phyloP scores from a whole-genome alignment of 92 coral and sea anemone genomes.

The Ricordea florida region DNA sequence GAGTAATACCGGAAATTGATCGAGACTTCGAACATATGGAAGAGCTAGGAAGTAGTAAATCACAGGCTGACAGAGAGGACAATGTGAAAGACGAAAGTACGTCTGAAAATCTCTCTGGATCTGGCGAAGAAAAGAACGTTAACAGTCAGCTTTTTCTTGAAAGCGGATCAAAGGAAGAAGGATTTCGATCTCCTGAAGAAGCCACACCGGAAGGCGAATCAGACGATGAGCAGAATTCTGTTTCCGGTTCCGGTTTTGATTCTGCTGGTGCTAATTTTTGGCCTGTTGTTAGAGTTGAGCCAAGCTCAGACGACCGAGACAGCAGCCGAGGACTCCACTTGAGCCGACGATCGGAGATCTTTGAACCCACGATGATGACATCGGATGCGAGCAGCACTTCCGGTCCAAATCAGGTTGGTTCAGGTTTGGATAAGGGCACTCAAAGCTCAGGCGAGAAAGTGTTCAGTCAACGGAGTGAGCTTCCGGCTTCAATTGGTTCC shows the following conservation, averaged over 20 bases:
- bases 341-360: conserved; percentile 23
- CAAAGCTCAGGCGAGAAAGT: not conserved
- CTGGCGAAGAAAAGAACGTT: not conserved
- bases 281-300: conserved; percentile 34
- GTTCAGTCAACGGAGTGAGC: not conserved
- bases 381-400: not conserved
- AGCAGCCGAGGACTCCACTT: conserved; percentile 11
- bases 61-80: not conserved
- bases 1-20: conserved; percentile 10
- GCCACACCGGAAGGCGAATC: not conserved
- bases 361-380: not conserved
- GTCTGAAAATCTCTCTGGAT: not conserved
- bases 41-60: not conserved
- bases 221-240: conserved; percentile 15
- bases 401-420: too few relatives aligned
- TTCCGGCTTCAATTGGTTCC: not conserved
- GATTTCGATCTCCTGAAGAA: conserved; percentile 11
- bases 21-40: not conserved
- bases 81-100: not conserved
- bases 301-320: conserved; percentile 6
- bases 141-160: conserved; percentile 11
- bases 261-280: conserved; percentile 33
- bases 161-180: not conserved
- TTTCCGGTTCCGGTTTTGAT: conserved; percentile 57
- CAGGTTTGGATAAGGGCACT: too few relatives aligned